Conservation (phyloP, 2,113 vertebrate species). For the Illadopsis cleaveri region DNA sequence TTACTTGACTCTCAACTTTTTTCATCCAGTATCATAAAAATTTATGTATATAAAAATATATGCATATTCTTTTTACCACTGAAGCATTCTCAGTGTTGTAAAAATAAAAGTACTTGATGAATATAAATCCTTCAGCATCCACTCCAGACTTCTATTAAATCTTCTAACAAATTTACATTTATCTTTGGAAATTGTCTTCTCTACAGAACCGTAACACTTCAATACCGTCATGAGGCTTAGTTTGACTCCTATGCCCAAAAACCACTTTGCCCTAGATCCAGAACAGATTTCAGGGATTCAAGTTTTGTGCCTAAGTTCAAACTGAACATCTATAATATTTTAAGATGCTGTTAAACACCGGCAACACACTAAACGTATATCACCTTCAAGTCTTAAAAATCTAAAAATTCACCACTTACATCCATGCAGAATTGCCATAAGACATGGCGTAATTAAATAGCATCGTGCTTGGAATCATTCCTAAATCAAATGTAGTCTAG, state of each 20-base stretch:
- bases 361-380: not conserved
- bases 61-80: not conserved
- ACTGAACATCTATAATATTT: not conserved
- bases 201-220: not conserved
- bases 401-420: not conserved
- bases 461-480: not conserved
- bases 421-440: not conserved
- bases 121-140: not conserved
- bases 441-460: not conserved
- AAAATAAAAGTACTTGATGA: not conserved
- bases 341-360: not conserved
- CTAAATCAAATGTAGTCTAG: not conserved
- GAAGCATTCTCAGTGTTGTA: not conserved
- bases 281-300: not conserved
- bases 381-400: not conserved
- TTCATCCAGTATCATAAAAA: not conserved
- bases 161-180: not conserved
- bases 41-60: not conserved
- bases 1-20: not conserved
- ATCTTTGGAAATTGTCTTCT: not conserved
- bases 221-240: not conserved
- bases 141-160: not conserved
- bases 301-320: not conserved
- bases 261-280: not conserved
- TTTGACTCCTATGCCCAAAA: not conserved